phyloP scores from a whole-genome alignment of 2,113 vertebrate species.

The Cavia aperea region DNA sequence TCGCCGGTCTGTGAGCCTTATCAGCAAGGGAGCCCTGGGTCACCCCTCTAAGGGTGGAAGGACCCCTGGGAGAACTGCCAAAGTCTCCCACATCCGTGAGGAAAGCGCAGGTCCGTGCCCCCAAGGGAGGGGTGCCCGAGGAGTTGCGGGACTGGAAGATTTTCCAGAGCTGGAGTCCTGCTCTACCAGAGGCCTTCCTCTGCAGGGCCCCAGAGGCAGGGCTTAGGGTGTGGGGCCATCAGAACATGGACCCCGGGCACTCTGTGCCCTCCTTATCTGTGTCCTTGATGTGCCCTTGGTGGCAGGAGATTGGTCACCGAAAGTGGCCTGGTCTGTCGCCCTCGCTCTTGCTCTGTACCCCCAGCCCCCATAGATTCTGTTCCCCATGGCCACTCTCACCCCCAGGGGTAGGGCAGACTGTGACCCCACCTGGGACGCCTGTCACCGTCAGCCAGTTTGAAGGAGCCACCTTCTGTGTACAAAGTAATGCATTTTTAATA shows the following conservation, averaged over 20 bases:
- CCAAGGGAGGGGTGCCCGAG: too few relatives aligned
- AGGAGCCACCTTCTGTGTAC: accelerated
- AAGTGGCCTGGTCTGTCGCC: background rate
- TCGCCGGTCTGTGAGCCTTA: too few relatives aligned
- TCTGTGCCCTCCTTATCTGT: background rate
- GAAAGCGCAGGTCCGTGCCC: too few relatives aligned
- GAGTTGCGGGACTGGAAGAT: too few relatives aligned
- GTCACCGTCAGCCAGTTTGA: too few relatives aligned
- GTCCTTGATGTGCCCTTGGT: background rate
- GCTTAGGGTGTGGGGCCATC: background rate
- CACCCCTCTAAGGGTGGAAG: too few relatives aligned
- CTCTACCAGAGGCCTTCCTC: background rate
- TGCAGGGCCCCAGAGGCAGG: background rate
- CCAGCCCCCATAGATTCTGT: too few relatives aligned
- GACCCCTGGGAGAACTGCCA: too few relatives aligned
- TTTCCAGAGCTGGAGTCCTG: too few relatives aligned
- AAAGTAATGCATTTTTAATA: accelerated
- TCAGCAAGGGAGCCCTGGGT: too few relatives aligned
- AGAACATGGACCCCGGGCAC: background rate
- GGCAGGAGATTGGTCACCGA: background rate
- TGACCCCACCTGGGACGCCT: background rate
- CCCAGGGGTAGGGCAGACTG: background rate
- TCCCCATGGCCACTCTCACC: background rate
- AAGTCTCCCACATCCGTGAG: too few relatives aligned
- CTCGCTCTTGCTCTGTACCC: background rate